Base-by-base conservation (phyloP, 92 coral and sea anemone species). In the Galaxea fascicularis region DNA sequence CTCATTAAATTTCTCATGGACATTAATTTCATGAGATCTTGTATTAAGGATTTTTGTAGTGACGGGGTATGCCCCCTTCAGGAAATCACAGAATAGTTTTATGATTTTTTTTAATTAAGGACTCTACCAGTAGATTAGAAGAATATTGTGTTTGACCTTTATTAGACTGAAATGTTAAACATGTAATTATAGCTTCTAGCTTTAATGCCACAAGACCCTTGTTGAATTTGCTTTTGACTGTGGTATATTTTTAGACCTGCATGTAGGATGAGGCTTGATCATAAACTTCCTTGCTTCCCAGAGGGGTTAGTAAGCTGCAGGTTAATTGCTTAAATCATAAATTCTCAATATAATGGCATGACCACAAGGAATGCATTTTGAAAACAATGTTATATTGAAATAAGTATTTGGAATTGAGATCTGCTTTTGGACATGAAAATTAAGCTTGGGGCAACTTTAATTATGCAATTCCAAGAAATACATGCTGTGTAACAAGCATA, bases 381-480 rank as follows among this genome's bases (percentile, higher is more conserved):
- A 65, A 79, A 79, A 66, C 66, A 51, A 29, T 28, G 64, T 66
- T 29, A 46, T 67, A 79, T 79, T 66, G 75, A 39, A 68, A 79
- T 53, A 21, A 22, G 41, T 52, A 66, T 63, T 66, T 6, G 41
- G 41, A 35, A 35, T 35, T 44, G 24, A 66, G 45, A 54, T 6
- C 52, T 66, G 24, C 75, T 35, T 51, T 5, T 44, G 51, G 54
- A 4, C 8, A 20, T 30, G 52, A 65, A 25, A 49, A 79, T 31
- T 29, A 66, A 49, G 76, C 65, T 67, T 13, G 24, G 49, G 74
- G 75, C 75, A 29, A 21, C 27, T 60, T 17, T 22, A 52, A 35
- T 66, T 15, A 65, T 67, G 70, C 63, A 26, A 29, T 11, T 26
- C 28, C 35, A 22, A 63, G 84, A 67, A 53, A 18, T 29, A 28